These are phyloP conservation scores for Coelinius sp. DNA, from an alignment of 2,888 invertebrate genomes.

Conservation along the genomic window DNA sequence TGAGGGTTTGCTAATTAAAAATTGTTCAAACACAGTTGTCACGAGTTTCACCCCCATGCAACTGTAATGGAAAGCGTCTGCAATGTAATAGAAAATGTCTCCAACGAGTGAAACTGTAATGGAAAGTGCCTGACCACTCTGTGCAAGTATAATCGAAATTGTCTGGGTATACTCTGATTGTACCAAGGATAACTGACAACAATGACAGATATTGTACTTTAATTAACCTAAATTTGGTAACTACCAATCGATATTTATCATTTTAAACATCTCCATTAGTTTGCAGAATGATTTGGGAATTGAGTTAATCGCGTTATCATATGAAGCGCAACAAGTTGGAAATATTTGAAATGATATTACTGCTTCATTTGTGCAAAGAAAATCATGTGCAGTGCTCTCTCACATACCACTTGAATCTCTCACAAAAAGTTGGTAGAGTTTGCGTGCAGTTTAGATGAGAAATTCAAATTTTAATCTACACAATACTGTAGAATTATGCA, in stretches of 20 bases:
- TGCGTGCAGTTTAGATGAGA: conserved; percentile 29
- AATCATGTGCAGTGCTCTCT: not conserved
- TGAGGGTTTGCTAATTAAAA: conserved; percentile 41
- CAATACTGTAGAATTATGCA: conserved; percentile 33
- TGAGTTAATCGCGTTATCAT: not conserved
- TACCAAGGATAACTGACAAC: not conserved
- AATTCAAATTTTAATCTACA: conserved; percentile 24
- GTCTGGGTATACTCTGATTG: conserved; percentile 14
- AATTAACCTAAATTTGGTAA: not conserved
- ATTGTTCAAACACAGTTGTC: conserved; percentile 41
- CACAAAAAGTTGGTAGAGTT: conserved; percentile 16
- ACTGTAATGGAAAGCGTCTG: conserved; percentile 40
- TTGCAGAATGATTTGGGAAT: not conserved
- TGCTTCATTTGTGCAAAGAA: not conserved
- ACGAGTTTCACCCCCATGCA: conserved; percentile 27
- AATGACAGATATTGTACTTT: not conserved
- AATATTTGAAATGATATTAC: conserved; percentile 9
- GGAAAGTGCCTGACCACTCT: conserved; percentile 36
- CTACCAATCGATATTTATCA: not conserved
- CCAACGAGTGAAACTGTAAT: conserved; percentile 34
- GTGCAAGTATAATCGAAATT: conserved; percentile 38
- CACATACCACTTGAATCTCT: not conserved
- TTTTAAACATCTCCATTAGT: not conserved
- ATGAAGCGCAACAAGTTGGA: conserved; percentile 14
- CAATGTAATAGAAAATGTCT: conserved; percentile 42